Base-by-base conservation (phyloP, 2,888 invertebrate genomes). In the Athalia circularis region DNA sequence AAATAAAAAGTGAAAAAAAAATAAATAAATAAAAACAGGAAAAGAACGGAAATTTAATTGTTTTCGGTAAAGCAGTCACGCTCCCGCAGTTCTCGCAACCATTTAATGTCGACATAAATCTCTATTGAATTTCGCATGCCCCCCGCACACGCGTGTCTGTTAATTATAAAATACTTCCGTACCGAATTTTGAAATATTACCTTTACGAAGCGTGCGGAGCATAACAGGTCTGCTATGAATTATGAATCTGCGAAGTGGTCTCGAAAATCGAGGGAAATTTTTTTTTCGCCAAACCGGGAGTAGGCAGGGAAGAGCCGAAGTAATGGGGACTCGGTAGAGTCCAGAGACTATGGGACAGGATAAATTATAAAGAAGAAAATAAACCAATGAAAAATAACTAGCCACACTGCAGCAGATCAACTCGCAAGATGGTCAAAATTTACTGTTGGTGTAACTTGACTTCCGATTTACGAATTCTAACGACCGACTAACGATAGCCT, bases 111-210 rank as follows among this genome's bases (percentile, higher is more conserved):
- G 47, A 48, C 65, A 65, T 65, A 65, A 65, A 65, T 65, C 65
- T 65, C 48, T 65, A 65, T 65, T 65, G 65, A 65, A 65, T 65
- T 65, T 65, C 65, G 65, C 65, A 65, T 65, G 65, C 47, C 65
- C 65, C 65, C 65, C 65, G 65, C 65, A 65, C 65, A 65, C 65
- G 65, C 65, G 65, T 65, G 65, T 65, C 65, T 65, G 65, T 65
- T 65, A 65, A 65, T 65, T 65, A 65, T 65, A 65, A 65, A 65
- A 65, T 65, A 65, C 65, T 65, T 65, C 65, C 65, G 65, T 65
- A 65, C 65, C 65, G 65, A 65, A 65, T 65, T 65, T 65, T 65
- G 65, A 65, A 65, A 65, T 65, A 65, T 65, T 65, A 65, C 65
- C 48, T 65, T 47, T 65, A 65, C 65, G 65, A 48, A 65, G 65